Evolutionary conservation across 1,140 invertebrate species (phyloP).

Genomic region (Arion vulgaris): DNA sequence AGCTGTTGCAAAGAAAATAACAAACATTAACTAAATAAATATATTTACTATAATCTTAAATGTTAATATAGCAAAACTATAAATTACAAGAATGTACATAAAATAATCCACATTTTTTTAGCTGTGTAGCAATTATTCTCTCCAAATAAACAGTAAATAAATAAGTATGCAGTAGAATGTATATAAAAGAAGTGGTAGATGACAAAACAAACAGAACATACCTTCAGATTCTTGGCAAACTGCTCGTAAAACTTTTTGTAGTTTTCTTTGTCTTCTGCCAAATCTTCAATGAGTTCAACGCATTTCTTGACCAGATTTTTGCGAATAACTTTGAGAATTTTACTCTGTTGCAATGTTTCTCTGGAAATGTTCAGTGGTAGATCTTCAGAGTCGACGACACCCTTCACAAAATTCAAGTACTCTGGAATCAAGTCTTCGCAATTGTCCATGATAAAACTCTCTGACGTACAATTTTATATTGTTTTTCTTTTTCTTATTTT

Average conservation of each 20-base stretch:
- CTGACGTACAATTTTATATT: constrained; percentile 98
- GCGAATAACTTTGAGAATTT: constrained; percentile 97
- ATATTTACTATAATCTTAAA: background rate
- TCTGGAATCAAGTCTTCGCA: constrained; percentile 98
- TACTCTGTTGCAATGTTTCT: constrained; percentile 99
- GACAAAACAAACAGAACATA: constrained; percentile 39
- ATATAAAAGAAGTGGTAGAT: too few species aligned
- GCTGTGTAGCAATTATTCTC: too few species aligned
- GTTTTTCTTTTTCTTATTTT: constrained; percentile 98
- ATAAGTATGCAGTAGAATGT: too few species aligned
- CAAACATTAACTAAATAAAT: background rate
- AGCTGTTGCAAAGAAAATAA: constrained; percentile 72
- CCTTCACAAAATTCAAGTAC: constrained; percentile 96
- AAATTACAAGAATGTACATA: too few species aligned
- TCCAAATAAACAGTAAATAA: too few species aligned
- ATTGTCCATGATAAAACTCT: constrained; percentile 98
- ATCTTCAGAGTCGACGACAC: constrained; percentile 99
- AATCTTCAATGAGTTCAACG: constrained; percentile 95
- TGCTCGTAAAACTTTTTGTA: constrained; percentile 99
- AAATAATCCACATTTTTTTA: too few species aligned
- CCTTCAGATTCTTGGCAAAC: constrained; percentile 97
- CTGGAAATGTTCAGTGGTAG: constrained; percentile 97
- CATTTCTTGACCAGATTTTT: constrained; percentile 99
- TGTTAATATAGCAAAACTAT: too few species aligned
- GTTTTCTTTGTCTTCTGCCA: constrained; percentile 95